Evolutionary conservation across 1,140 invertebrate genomes (phyloP), one percentile per base, ranked within the genome.

Genomic region (Macrobrachium rosenbergii): DNA sequence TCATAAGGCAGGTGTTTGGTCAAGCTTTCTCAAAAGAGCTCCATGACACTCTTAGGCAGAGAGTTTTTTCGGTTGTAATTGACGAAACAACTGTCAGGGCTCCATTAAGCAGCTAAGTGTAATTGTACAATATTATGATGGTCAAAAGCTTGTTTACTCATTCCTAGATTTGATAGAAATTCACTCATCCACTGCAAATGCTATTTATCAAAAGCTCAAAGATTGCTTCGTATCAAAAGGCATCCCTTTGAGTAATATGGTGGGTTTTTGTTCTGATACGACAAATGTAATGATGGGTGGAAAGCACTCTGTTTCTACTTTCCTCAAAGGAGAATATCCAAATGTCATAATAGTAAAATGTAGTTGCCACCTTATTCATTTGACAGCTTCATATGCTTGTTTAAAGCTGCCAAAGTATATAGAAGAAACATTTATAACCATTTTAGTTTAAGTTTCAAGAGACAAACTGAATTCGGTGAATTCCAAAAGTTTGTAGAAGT

Each of bases 231-330:
- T 14, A 60, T 45, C 60, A 12, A 82, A 80, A 60, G 16, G 63
- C 5, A 85, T 89, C 58, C 86, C 67, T 37, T 2, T 89, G 43
- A 23, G 73, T 10, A 89, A 89, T 64, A 62, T 45, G 5, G 75
- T 88, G 37, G 60, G 78, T 11, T 89, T 89, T 43, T 89, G 87
- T 72, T 88, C 88, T 8, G 87, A 89, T 73, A 89, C 88, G 0
- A 89, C 88, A 23, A 89, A 89, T 78, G 73, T 79, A 10, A 89
- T 89, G 88, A 89, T 89, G 78, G 88, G 87, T 10, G 21, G 23
- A 8, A 83, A 88, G 17, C 43, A 88, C 62, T 62, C 79, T 17
- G 80, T n/a, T n/a, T n/a, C n/a, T n/a, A n/a, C n/a, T n/a, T n/a
- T n/a, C n/a, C 23, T 89, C 10, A 87, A 77, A 89, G 62, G 21